Conservation (phyloP, 2,113 vertebrate species). For the Prochilodus magdalenae region DNA sequence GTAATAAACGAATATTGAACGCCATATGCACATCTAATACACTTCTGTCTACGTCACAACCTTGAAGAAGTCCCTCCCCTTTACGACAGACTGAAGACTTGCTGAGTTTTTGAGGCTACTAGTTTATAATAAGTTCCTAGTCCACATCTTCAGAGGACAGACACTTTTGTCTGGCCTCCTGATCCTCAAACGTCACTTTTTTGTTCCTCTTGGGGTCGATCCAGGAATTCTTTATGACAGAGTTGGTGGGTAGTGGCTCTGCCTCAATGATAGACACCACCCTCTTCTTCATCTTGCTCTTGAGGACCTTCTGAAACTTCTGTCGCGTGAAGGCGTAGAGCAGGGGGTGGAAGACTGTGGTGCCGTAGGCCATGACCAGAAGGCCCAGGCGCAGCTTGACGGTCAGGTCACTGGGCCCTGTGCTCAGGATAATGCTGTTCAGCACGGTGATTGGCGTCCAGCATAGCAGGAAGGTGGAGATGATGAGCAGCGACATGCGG, state of each 20-base stretch:
- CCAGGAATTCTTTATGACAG: conserved; percentile 94
- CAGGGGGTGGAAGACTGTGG: conserved; percentile 94
- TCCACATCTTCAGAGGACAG: conserved; percentile 80
- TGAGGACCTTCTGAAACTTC: conserved; percentile 96
- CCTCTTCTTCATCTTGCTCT: conserved; percentile 97
- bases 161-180: conserved; percentile 89
- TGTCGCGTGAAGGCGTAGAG: conserved; percentile 95
- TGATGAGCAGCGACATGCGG: conserved; percentile 93
- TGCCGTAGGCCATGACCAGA: conserved; percentile 96
- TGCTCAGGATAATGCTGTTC: conserved; percentile 91
- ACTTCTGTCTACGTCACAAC: conserved; percentile 40
- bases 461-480: conserved; percentile 96
- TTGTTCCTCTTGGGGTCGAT: conserved; percentile 92
- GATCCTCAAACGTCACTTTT: conserved; percentile 89
- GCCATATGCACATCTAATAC: conserved; percentile 67
- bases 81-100: conserved; percentile 61
- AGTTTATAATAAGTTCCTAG: conserved; percentile 37
- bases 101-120: conserved; percentile 30
- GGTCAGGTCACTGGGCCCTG: conserved; percentile 89
- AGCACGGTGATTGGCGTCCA: conserved; percentile 97
- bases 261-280: conserved; percentile 94
- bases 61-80: conserved; percentile 72
- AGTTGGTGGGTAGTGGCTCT: conserved; percentile 89
- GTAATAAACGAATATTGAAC: conserved; percentile 76
- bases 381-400: conserved; percentile 91